Conservation (phyloP, 2,113 vertebrate species). For the Barbus barbus region DNA sequence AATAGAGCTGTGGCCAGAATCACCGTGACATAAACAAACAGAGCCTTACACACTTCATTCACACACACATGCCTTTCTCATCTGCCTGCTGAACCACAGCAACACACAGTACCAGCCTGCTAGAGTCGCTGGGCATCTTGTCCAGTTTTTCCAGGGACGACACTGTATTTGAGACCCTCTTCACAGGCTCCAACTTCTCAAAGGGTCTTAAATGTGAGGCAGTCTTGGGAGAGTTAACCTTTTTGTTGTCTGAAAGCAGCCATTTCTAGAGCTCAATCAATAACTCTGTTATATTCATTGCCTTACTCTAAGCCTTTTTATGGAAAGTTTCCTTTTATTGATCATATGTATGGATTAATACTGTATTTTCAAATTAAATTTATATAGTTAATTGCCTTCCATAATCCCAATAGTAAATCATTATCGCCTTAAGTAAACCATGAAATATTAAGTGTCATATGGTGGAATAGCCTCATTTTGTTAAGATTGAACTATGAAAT, state of each 20-base stretch:
- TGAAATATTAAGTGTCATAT: neutral
- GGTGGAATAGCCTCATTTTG: too few relatives aligned
- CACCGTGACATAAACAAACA: neutral
- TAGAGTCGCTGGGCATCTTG: too few relatives aligned
- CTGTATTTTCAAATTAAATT: neutral
- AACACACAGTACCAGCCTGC: neutral
- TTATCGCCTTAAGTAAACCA: neutral
- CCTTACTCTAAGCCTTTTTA: conserved; percentile 14
- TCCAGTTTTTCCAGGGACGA: neutral
- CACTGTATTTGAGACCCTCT: neutral
- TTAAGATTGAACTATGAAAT: conserved; percentile 40
- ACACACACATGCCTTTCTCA: neutral
- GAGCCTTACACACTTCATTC: conserved; percentile 15
- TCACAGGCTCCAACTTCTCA: neutral
- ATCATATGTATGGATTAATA: neutral
- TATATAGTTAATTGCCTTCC: neutral
- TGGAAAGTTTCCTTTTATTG: neutral
- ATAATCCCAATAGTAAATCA: neutral
- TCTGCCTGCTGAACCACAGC: neutral
- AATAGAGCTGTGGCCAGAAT: neutral
- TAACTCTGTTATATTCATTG: neutral
- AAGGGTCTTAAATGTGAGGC: neutral
- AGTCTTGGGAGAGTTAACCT: neutral
- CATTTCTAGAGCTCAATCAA: neutral
- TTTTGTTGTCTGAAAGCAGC: too few relatives aligned